phyloP scores from a whole-genome alignment of 2,888 invertebrate genomes.

The Eilema caniola region DNA sequence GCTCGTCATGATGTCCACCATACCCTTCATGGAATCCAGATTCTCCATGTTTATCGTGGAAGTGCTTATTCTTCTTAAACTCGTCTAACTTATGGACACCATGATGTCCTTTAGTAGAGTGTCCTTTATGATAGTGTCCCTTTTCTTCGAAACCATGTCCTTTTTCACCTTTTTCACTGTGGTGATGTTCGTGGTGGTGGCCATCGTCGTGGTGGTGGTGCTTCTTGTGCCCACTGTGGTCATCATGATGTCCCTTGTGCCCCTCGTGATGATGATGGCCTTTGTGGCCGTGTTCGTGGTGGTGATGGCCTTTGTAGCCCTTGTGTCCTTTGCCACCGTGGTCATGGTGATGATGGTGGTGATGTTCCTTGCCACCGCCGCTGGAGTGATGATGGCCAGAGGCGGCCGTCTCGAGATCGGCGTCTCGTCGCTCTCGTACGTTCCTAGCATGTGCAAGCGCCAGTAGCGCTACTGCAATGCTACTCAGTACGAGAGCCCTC shows the following conservation, averaged over 20 bases:
- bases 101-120: conserved; percentile 94
- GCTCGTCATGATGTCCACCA: conserved; percentile 91
- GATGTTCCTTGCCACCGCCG: conserved; percentile 89
- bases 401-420: conserved; percentile 86
- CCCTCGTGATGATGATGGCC: conserved; percentile 91
- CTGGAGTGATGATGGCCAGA: conserved; percentile 72
- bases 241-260: conserved; percentile 87
- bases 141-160: conserved; percentile 84
- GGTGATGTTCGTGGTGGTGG: conserved; percentile 88
- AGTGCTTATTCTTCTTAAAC: conserved; percentile 94
- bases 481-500: conserved; percentile 67
- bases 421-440: conserved; percentile 77
- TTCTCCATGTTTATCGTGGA: conserved; percentile 94
- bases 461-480: conserved; percentile 69
- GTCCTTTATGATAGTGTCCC: conserved; percentile 93
- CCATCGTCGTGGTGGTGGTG: conserved; percentile 89
- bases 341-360: conserved; percentile 88
- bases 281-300: conserved; percentile 89
- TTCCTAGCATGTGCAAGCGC: conserved; percentile 77
- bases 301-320: conserved; percentile 89
- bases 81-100: conserved; percentile 94
- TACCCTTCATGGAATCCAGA: conserved; percentile 92
- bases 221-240: conserved; percentile 88
- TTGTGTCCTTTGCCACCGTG: conserved; percentile 91
- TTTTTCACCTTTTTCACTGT: conserved; percentile 89